These are phyloP conservation scores for Callipepla squamata DNA, from an alignment of 2,113 vertebrate genomes.

Conservation along the genomic window DNA sequence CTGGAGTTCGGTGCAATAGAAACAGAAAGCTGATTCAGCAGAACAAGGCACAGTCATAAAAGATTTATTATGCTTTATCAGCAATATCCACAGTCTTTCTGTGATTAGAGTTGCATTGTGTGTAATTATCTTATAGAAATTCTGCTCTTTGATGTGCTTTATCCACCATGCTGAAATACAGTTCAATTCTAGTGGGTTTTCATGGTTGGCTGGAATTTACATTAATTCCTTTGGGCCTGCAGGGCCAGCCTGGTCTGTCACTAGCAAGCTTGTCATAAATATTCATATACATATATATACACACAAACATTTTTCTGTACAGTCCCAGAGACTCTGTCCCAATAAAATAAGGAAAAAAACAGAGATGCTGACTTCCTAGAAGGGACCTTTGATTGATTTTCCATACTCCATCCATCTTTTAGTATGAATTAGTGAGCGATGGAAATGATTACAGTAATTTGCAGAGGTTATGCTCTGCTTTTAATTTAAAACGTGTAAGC, in stretches of 20 bases:
- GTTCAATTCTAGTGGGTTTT: conserved; percentile 67
- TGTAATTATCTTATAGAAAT: conserved; percentile 76
- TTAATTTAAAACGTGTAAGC: conserved; percentile 42
- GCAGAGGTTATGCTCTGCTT: conserved; percentile 36
- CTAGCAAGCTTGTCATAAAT: conserved; percentile 68
- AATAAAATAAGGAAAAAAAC: not conserved
- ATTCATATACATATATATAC: conserved; percentile 24
- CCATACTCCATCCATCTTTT: conserved; percentile 14
- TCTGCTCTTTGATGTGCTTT: conserved; percentile 74
- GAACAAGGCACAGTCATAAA: conserved; percentile 4
- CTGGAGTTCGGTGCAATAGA: not conserved
- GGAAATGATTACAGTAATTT: conserved; percentile 55
- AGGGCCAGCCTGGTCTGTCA: conserved; percentile 51
- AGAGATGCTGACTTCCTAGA: not conserved
- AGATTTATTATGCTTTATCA: conserved; percentile 75
- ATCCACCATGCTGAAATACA: conserved; percentile 71
- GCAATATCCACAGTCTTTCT: conserved; percentile 75
- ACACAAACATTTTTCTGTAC: not conserved
- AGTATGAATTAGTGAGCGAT: not conserved
- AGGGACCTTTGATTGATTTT: not conserved
- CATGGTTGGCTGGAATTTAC: conserved; percentile 63
- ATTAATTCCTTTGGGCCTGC: conserved; percentile 63
- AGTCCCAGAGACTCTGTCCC: not conserved
- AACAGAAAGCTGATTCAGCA: conserved; percentile 68
- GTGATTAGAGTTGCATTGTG: conserved; percentile 75